These are phyloP conservation scores for Bombylius major DNA, from an alignment of 2,888 invertebrate genomes.

Conservation along the genomic window DNA sequence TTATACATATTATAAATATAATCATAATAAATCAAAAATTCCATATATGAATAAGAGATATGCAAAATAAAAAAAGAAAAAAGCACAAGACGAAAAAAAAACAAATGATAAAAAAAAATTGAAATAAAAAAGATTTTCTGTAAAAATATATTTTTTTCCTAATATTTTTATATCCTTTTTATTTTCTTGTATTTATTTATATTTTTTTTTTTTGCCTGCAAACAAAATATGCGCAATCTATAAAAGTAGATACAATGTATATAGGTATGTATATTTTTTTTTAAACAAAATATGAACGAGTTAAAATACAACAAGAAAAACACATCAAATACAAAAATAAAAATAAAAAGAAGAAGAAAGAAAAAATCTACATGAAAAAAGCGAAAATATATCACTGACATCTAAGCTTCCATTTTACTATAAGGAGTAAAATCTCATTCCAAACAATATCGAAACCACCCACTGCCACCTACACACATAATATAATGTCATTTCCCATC, in stretches of 20 bases:
- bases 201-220: too few relatives aligned
- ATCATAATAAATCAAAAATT: constrained; percentile 8
- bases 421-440: too few relatives aligned
- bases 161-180: constrained; percentile 2
- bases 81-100: neutral
- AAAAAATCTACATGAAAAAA: neutral
- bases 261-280: neutral
- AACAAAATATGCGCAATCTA: too few relatives aligned
- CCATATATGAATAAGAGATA: constrained; percentile 2
- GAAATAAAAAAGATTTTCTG: too few relatives aligned
- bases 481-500: too few relatives aligned
- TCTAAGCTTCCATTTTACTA: neutral
- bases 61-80: neutral
- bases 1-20: neutral
- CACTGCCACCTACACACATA: too few relatives aligned
- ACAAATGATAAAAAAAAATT: neutral
- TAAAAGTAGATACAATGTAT: neutral
- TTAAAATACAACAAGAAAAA: neutral
- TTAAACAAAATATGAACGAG: neutral
- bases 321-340: neutral
- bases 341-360: neutral
- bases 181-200: too few relatives aligned
- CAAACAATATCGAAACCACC: too few relatives aligned
- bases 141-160: neutral
- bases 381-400: constrained; percentile 7